Base-by-base conservation (phyloP, 2,888 invertebrate genomes). In the Hypomecis atomaria region DNA sequence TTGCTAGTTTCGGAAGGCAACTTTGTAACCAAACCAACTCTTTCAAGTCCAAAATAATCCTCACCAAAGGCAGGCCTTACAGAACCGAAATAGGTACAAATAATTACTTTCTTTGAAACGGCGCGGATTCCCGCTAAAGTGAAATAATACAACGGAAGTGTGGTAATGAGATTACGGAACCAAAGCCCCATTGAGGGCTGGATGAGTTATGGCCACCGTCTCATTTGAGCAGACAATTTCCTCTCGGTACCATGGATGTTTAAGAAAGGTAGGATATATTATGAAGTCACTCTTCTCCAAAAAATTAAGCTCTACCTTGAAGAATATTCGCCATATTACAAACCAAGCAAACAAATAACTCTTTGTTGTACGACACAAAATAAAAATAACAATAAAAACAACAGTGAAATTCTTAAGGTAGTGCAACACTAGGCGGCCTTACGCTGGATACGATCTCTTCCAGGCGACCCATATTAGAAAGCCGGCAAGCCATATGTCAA, bases 171-270 rank as follows among this genome's bases (percentile, higher is more conserved):
- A 86, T 87, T 84, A 84, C 77, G 56, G 77, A 75, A 78, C 82
- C 83, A 80, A 82, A 85, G 82, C 80, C 82, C 79, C 83, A 83
- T 83, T 83, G 85, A 84, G 79, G 78, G 78, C 72, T 79, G 57
- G 80, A 83, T 87, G 86, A 88, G 81, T 86, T 91, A 91, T 86
- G 79, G 79, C 85, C 50, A 10, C 59, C 66, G 71, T 56, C 68
- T 71, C 71, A 71, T 71, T 72, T 72, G 59, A 64, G 50, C 62
- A 82, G 65, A 89, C 89, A 86, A 91, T 91, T 90, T 92, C 91
- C 92, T 89, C 79, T 78, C 49, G 9, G 55, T 5, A 6, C 8
- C n/a, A 23, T 23, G 23, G 23, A 23, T 23, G 23, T 23, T 2
- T 23, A 3, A 23, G 23, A 23, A 23, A 23, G 23, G 23, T 23